These are phyloP conservation scores for Entomobrya proxima DNA, from an alignment of 2,888 invertebrate species.

Conservation along the genomic window DNA sequence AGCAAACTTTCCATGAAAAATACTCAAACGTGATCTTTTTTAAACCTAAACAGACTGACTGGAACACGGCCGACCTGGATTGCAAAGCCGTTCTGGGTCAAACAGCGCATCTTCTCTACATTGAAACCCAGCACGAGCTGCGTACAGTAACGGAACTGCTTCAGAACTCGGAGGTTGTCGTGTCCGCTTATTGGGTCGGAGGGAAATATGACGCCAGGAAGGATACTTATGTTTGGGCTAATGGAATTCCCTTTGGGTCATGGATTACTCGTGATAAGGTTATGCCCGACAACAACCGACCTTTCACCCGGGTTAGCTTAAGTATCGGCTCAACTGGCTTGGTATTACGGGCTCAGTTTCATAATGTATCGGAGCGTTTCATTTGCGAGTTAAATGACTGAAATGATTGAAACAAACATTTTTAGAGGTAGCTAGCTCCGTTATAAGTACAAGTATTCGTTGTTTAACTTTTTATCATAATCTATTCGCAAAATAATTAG, in stretches of 20 bases:
- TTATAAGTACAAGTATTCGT: too few relatives aligned
- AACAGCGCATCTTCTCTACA: background rate
- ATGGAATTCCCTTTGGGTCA: background rate
- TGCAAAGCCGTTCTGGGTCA: background rate
- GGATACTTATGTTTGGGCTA: background rate
- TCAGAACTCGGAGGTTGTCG: background rate
- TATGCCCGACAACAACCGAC: background rate
- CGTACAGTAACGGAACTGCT: background rate
- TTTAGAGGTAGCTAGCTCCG: too few relatives aligned
- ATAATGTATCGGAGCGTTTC: too few relatives aligned
- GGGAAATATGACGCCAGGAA: background rate
- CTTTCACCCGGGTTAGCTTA: background rate
- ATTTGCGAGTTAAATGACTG: too few relatives aligned
- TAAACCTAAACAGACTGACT: too few relatives aligned
- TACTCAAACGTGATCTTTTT: too few relatives aligned
- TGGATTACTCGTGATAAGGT: background rate
- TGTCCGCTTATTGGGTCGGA: background rate
- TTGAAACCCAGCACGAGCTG: background rate
- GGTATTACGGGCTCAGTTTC: background rate
- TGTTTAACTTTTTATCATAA: too few relatives aligned
- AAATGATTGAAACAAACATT: too few relatives aligned
- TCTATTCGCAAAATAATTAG: too few relatives aligned
- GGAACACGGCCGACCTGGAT: too few relatives aligned
- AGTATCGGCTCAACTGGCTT: background rate
- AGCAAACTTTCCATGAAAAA: too few relatives aligned